Evolutionary conservation across 1,140 invertebrate genomes (phyloP).

Genomic region (Brachionus manjavacas): DNA sequence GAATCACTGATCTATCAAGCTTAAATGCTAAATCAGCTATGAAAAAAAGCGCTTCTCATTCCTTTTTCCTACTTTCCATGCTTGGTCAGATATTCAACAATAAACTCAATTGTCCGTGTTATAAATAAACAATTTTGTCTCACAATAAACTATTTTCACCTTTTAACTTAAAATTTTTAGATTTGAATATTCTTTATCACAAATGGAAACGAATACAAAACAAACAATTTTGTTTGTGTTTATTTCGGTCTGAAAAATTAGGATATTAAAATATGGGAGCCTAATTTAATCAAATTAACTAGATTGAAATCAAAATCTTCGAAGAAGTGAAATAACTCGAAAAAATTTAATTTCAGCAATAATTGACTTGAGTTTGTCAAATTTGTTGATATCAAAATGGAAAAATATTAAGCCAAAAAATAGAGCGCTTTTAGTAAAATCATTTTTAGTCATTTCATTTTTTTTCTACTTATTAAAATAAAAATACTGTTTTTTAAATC

Average conservation of each 20-base stretch:
- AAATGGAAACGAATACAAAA: background rate
- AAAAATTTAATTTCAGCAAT: background rate
- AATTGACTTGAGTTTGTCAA: too few relatives aligned
- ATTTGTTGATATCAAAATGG: too few relatives aligned
- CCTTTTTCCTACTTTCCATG: background rate
- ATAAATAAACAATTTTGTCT: constrained; percentile 23
- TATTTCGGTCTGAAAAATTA: background rate
- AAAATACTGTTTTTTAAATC: too few relatives aligned
- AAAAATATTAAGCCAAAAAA: too few relatives aligned
- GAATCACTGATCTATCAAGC: background rate
- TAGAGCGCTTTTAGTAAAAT: too few relatives aligned
- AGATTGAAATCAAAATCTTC: background rate
- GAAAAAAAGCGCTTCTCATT: constrained; percentile 3
- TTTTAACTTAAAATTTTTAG: background rate
- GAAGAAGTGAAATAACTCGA: background rate
- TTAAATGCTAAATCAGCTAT: constrained; percentile 31
- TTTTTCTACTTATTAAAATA: too few relatives aligned
- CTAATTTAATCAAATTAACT: background rate
- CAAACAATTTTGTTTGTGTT: background rate
- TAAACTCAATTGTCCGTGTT: background rate
- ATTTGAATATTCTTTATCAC: background rate
- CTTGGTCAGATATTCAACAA: background rate
- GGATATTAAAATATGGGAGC: background rate
- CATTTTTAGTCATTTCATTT: too few relatives aligned
- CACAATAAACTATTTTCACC: background rate